Base-by-base conservation (phyloP, 2,888 invertebrate genomes). In the Tinea semifulvella region DNA sequence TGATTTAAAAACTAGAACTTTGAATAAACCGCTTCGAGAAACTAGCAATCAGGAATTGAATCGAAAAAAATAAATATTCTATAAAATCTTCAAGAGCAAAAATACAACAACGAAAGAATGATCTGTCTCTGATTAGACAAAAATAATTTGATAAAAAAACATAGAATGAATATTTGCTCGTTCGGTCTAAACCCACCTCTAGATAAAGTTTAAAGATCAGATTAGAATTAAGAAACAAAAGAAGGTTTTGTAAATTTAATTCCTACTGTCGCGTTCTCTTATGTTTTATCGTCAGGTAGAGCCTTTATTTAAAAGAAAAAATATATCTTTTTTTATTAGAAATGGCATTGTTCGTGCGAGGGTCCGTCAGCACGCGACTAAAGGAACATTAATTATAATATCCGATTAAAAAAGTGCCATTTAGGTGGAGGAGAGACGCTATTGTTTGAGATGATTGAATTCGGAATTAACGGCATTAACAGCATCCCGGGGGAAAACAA, bases 331-430 rank as follows among this genome's bases (percentile, higher is more conserved):
- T 67, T 76, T 73, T 77, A 79, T 75, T 73, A 77, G 73, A 77
- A 69, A 68, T 69, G 68, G 79, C 68, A 80, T 80, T 80, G 79
- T 80, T 80, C 72, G 73, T 69, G 73, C 75, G 70, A 71, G 76
- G 77, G 74, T 68, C 69, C 68, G 79, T 75, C 79, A 79, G 74
- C 77, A 76, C 79, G 80, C 72, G 77, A 75, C 80, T 79, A 80
- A 81, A 79, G 76, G 70, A 70, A 80, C 82, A 82, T 82, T 81
- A 82, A 82, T 82, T 82, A 82, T 81, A 81, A 80, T 81, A 82
- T 82, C 81, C 80, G 81, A 82, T 82, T 81, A 80, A 79, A 81
- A 53, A 81, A 80, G 69, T 68, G 70, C 70, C 75, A 79, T 79
- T 79, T 76, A 79, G 76, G 65, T 63, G 67, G 68, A 72, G 66